Percentiles rank a stretch among this genome's conserved stretches.
phyloP scores from a whole-genome alignment of 2,888 invertebrate genomes.

The Merodon equestris region DNA sequence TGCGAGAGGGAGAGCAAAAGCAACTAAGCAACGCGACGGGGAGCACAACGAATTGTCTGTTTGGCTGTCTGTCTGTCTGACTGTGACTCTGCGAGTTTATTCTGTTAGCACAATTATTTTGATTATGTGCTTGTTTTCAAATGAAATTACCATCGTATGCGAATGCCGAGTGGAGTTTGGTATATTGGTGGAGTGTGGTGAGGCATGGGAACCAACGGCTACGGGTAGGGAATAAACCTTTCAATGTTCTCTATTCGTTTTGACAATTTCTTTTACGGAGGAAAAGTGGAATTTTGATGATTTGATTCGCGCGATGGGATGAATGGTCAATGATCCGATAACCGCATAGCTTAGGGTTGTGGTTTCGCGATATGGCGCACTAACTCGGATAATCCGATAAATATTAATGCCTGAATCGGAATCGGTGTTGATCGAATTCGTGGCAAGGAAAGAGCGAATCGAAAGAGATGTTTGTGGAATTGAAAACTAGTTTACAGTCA shows the following conservation, averaged over 20 bases:
- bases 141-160: conserved; percentile 46
- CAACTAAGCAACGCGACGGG: neutral
- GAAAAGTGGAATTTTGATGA: neutral
- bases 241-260: too few species aligned
- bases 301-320: neutral
- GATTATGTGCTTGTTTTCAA: conserved; percentile 47
- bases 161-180: conserved; percentile 12
- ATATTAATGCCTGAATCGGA: too few species aligned
- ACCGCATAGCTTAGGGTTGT: too few species aligned
- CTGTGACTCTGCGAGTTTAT: conserved; percentile 22
- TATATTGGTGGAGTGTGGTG: conserved; percentile 21
- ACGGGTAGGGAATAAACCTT: conserved; percentile 16
- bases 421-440: too few species aligned
- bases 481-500: too few species aligned
- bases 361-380: too few species aligned
- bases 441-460: too few species aligned
- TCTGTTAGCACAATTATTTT: conserved; percentile 62
- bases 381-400: too few species aligned
- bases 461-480: too few species aligned
- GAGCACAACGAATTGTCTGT: conserved; percentile 21
- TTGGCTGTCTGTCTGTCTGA: too few species aligned
- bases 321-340: neutral
- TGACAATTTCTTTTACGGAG: conserved; percentile 14
- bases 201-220: conserved; percentile 36
- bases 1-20: conserved; percentile 24